Evolutionary conservation across 2,113 vertebrate species (phyloP).

Genomic region (Seriola dumerili): DNA sequence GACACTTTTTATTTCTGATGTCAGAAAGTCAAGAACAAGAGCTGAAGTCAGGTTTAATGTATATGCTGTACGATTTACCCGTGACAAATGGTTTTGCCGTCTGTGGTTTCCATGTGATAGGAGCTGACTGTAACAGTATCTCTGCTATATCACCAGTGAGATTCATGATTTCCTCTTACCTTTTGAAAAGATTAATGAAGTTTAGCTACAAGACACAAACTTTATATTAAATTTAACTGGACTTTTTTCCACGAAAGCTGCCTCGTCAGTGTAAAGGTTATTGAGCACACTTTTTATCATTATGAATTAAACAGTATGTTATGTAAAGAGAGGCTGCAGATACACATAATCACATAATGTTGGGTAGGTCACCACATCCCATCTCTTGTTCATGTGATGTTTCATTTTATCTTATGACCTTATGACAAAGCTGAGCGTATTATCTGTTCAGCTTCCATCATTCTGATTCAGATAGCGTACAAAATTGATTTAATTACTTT

Average conservation of each 20-base stretch:
- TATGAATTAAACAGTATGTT: background rate
- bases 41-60: background rate
- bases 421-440: background rate
- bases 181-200: background rate
- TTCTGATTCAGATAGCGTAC: constrained; percentile 4
- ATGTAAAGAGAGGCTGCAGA: background rate
- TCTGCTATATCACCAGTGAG: background rate
- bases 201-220: background rate
- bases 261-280: background rate
- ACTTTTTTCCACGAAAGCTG: background rate
- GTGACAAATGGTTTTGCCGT: background rate
- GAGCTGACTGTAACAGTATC: background rate
- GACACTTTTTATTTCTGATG: background rate
- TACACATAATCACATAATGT: background rate
- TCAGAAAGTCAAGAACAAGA: constrained; percentile 15
- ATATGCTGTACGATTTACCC: background rate
- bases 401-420: background rate
- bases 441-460: constrained; percentile 6
- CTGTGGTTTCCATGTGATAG: background rate
- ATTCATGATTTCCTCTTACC: background rate
- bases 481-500: constrained; percentile 11
- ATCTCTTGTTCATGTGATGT: background rate
- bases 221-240: background rate
- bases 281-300: background rate
- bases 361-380: background rate